Evolutionary conservation across 2,113 vertebrate species (phyloP), one percentile per base, ranked within the genome.

Genomic region (Actinemys pallida): DNA sequence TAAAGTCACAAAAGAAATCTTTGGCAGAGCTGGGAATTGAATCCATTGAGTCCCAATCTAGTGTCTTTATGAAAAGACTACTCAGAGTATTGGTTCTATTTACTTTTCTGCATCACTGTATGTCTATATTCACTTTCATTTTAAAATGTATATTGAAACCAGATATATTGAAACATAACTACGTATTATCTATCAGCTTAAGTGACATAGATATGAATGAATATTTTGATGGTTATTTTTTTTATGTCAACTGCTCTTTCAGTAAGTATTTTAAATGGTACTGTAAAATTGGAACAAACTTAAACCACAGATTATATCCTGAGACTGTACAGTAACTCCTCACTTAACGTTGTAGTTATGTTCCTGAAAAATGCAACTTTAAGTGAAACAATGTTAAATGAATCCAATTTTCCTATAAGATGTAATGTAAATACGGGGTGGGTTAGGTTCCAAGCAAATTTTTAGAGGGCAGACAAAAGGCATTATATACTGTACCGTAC

Each of bases 21-120:
- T 81, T 50, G 12, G 7, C 4, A 80, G 69, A 93, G 83, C 95
- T 93, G 31, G 95, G 95, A 96, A 81, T 47, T 87, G 88, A 88
- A 95, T 93, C 92, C 89, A 14, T 90, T 90, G 92, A 94, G 79
- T 91, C 93, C 87, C 4, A 42, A 56, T 65, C 86, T 94, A 96
- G 57, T 45, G 35, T 79, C 91, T 50, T 22, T 8, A 25, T 7
- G 84, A 95, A 83, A 92, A 39, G 39, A 83, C 1, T 84, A 84
- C 59, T 81, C 31, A 89, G 56, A 95, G 80, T 27, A 89, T 52
- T 80, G 86, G 24, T 52, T 86, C 85, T 83, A 84, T 89, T 90
- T 42, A 75, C 69, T 19, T 42, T 75, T 75, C n/a, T 22, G 20
- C 35, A 42, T 75, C 39, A 75, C 17, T 39, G 31, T 72, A 72